A percentile compares a stretch with the other conserved stretches of the same genome.
These are phyloP conservation scores for Steinernema scapterisci DNA, from an alignment of 2,888 invertebrate species.

Conservation along the genomic window DNA sequence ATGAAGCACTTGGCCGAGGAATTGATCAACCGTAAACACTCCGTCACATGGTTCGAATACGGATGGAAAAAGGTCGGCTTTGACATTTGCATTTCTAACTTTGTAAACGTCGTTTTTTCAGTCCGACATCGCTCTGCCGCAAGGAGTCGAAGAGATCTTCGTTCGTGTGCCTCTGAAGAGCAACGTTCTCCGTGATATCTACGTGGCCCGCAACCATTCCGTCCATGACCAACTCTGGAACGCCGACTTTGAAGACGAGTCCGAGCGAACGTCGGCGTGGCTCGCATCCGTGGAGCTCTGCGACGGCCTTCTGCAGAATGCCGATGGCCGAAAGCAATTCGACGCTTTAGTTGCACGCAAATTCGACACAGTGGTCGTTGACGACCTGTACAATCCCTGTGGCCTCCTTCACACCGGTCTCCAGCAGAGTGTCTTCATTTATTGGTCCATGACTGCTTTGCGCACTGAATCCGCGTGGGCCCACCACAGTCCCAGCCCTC, in stretches of 20 bases:
- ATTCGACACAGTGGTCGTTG: slow-evolving; percentile 65
- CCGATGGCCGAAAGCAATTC: slow-evolving; percentile 50
- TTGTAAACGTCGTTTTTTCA: slow-evolving; percentile 27
- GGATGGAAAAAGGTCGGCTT: slow-evolving; percentile 57
- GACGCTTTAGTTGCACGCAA: slow-evolving; percentile 54
- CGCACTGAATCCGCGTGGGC: slow-evolving; percentile 67
- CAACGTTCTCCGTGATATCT: slow-evolving; percentile 43
- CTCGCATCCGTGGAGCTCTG: slow-evolving; percentile 61
- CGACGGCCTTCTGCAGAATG: slow-evolving; percentile 52
- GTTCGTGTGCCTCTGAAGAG: slow-evolving; percentile 43
- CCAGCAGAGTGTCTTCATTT: slow-evolving; percentile 60
- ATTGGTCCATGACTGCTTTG: slow-evolving; percentile 65
- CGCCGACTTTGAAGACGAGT: slow-evolving; percentile 43
- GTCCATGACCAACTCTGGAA: slow-evolving; percentile 45
- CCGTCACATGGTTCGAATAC: slow-evolving; percentile 64
- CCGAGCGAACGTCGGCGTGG: slow-evolving; percentile 57
- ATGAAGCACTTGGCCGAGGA: slow-evolving; percentile 65
- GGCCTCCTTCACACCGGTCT: slow-evolving; percentile 62
- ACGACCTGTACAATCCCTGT: slow-evolving; percentile 67
- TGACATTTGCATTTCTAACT: neutral
- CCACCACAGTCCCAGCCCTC: slow-evolving; percentile 65
- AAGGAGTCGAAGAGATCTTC: slow-evolving; percentile 48
- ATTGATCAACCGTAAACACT: slow-evolving; percentile 57
- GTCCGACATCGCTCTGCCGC: slow-evolving; percentile 44
- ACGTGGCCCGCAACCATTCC: slow-evolving; percentile 47